Evolutionary conservation across 2,888 invertebrate species (phyloP).

Genomic region (Patella pellucida): DNA sequence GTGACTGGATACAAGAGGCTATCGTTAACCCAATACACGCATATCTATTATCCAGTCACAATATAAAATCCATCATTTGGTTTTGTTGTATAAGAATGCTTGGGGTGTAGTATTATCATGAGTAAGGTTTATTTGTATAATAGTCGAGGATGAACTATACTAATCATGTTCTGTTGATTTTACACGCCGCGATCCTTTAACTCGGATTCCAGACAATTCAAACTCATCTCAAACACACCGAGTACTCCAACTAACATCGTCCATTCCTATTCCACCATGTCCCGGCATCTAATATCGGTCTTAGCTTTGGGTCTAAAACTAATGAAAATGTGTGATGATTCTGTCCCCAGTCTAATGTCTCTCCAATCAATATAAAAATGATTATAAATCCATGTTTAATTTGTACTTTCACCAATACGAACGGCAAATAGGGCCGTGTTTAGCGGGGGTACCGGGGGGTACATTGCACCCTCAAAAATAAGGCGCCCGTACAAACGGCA

Average conservation of each 20-base stretch:
- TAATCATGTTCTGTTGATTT: too few species aligned
- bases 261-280: not conserved
- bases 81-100: too few species aligned
- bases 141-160: not conserved
- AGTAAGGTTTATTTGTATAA: not conserved
- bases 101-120: too few species aligned
- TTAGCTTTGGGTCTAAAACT: not conserved
- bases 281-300: not conserved
- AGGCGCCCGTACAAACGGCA: too few species aligned
- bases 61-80: too few species aligned
- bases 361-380: not conserved
- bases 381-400: constrained; percentile 10
- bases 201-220: constrained; percentile 3
- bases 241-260: not conserved
- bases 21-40: too few species aligned
- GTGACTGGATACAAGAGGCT: too few species aligned
- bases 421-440: too few species aligned
- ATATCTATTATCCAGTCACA: too few species aligned
- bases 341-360: not conserved
- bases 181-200: not conserved
- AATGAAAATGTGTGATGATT: constrained; percentile 2
- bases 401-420: not conserved
- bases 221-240: not conserved
- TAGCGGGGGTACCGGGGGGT: too few species aligned
- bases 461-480: too few species aligned